phyloP scores from a whole-genome alignment of 1,140 invertebrate genomes.

The Drosophila carrolli region DNA sequence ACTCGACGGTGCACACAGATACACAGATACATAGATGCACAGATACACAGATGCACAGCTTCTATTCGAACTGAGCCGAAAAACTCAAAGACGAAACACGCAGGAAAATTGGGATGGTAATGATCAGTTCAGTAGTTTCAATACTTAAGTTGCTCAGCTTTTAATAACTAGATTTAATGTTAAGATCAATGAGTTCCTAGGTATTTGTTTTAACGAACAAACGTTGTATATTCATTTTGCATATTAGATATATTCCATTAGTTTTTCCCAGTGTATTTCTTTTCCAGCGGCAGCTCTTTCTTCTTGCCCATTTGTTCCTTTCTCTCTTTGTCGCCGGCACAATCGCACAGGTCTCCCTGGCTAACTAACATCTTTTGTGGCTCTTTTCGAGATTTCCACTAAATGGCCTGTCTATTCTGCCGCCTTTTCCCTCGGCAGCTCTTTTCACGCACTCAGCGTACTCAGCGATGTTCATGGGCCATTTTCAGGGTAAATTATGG shows the following conservation, averaged over 20 bases:
- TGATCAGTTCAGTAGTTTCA: no score
- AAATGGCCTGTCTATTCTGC: conserved; percentile 51
- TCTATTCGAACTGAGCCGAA: conserved; percentile 1
- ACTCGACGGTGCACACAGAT: conserved; percentile 12
- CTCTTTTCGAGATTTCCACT: conserved; percentile 38
- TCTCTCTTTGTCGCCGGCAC: conserved; percentile 20
- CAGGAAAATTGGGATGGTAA: not conserved
- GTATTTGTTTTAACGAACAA: no score
- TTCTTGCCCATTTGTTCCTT: conserved; percentile 19
- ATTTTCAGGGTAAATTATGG: conserved; percentile 63
- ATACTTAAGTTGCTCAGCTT: no score
- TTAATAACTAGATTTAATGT: no score
- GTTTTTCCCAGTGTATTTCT: conserved; percentile 7
- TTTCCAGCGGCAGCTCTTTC: conserved; percentile 33
- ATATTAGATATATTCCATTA: not conserved
- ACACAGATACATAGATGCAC: conserved; percentile 1
- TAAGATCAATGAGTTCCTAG: no score
- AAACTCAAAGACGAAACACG: conserved; percentile 7
- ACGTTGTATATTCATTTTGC: no score
- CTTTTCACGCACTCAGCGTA: conserved; percentile 46
- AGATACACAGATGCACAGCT: conserved; percentile 1
- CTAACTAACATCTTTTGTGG: conserved; percentile 13
- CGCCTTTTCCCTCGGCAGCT: conserved; percentile 7
- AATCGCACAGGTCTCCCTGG: conserved; percentile 13
- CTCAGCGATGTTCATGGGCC: conserved; percentile 24